phyloP scores from a whole-genome alignment of 2,888 invertebrate species.

The Tipula lateralis region DNA sequence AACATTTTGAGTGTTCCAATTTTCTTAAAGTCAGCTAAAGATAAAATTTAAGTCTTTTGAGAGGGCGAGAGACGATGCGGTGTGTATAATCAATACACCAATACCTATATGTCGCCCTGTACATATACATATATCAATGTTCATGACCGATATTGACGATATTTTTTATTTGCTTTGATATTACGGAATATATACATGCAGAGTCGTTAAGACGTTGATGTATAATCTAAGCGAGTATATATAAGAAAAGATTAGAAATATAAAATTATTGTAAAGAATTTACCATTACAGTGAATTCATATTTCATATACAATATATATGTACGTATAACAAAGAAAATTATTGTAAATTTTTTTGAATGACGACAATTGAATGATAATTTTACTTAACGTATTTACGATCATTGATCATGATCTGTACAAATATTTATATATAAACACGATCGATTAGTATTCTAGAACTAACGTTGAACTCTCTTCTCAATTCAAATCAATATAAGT shows the following conservation, averaged over 20 bases:
- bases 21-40: not conserved
- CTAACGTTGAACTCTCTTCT: not conserved
- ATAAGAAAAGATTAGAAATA: not conserved
- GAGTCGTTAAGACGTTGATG: not conserved
- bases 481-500: not conserved
- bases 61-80: not conserved
- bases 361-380: not conserved
- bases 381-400: not conserved
- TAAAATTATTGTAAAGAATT: not conserved
- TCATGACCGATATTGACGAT: conserved; percentile 11
- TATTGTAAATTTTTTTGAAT: not conserved
- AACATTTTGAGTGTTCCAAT: not conserved
- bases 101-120: not conserved
- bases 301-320: not conserved
- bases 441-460: not conserved
- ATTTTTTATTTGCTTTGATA: not conserved
- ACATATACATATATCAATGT: not conserved
- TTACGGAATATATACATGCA: not conserved
- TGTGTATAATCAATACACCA: not conserved
- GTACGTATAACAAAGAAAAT: not conserved
- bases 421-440: not conserved
- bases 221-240: too few species aligned
- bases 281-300: not conserved
- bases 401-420: not conserved
- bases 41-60: conserved; percentile 6